Evolutionary conservation across 2,113 vertebrate species (phyloP).

Genomic region (Xenopus borealis): DNA sequence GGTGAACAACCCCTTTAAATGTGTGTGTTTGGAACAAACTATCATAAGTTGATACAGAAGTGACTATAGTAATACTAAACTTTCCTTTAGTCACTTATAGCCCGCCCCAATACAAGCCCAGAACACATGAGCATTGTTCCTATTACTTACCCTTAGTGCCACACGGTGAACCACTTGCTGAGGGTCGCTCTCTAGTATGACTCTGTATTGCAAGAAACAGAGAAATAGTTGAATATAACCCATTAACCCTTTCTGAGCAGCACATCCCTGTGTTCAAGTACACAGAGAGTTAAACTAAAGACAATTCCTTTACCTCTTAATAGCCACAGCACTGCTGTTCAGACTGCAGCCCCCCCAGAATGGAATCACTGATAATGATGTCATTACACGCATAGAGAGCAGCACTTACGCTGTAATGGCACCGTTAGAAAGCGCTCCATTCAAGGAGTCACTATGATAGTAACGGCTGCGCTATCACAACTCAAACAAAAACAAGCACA

Average conservation of each 20-base stretch:
- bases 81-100: too few relatives aligned
- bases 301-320: slow-evolving; percentile 16
- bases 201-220: slow-evolving; percentile 59
- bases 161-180: slow-evolving; percentile 89
- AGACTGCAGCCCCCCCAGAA: slow-evolving; percentile 25
- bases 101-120: too few relatives aligned
- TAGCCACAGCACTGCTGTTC: slow-evolving; percentile 21
- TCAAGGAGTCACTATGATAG: slow-evolving; percentile 22
- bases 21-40: too few relatives aligned
- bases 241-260: too few relatives aligned
- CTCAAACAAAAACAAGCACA: slow-evolving; percentile 45
- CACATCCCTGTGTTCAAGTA: background rate
- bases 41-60: too few relatives aligned
- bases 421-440: slow-evolving; percentile 32
- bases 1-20: too few relatives aligned
- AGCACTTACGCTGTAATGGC: slow-evolving; percentile 38
- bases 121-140: too few relatives aligned
- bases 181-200: slow-evolving; percentile 89
- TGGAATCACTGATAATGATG: slow-evolving; percentile 42
- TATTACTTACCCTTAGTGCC: slow-evolving; percentile 77
- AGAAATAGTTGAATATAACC: too few relatives aligned
- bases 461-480: slow-evolving; percentile 43
- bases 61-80: too few relatives aligned
- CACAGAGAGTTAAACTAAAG: slow-evolving; percentile 14
- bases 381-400: slow-evolving; percentile 31